Conservation (phyloP, 2,797 vertebrate species). For the Lophius americanus region DNA sequence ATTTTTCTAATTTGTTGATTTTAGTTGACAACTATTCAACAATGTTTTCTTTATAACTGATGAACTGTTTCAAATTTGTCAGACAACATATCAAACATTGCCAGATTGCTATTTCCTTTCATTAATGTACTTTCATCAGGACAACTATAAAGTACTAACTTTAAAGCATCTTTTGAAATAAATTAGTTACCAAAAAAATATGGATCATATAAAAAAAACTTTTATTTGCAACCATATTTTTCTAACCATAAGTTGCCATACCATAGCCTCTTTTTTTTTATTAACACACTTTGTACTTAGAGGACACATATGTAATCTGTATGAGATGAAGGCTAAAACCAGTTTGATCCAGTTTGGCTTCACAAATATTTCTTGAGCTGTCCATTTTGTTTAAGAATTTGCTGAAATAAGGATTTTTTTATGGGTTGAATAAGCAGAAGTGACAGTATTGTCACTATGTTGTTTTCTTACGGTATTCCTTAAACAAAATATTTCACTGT, state of each 20-base stretch:
- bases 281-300: not conserved
- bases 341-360: not conserved
- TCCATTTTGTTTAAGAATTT: not conserved
- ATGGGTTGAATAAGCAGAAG: not conserved
- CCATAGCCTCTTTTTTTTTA: not conserved
- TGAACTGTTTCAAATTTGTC: too few species aligned
- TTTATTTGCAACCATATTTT: not conserved
- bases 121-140: too few species aligned
- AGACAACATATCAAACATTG: too few species aligned
- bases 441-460: not conserved
- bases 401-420: not conserved
- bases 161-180: not conserved
- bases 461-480: conserved; percentile 2
- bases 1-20: too few species aligned
- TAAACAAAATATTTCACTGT: not conserved
- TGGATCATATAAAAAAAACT: not conserved
- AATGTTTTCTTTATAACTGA: too few species aligned
- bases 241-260: not conserved
- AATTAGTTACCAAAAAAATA: not conserved
- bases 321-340: not conserved
- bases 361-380: not conserved
- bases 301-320: not conserved
- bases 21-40: too few species aligned
- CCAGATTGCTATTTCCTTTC: too few species aligned
- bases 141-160: too few species aligned